Evolutionary conservation across 2,888 invertebrate species (phyloP).

Genomic region (Drymonia ruficornis): DNA sequence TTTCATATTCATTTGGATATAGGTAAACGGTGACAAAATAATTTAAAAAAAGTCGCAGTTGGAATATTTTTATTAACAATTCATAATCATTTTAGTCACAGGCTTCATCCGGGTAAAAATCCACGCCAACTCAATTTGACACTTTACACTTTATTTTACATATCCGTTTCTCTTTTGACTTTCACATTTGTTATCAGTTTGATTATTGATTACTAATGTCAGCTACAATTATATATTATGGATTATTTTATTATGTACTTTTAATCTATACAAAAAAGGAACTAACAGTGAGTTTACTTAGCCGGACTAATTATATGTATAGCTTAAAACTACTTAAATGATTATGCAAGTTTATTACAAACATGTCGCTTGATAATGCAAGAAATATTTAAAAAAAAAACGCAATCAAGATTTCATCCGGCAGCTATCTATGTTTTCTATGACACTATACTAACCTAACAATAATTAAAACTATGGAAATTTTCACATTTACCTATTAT

Average conservation of each 20-base stretch:
- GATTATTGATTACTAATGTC: conserved; percentile 21
- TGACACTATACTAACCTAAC: conserved; percentile 39
- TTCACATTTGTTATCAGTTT: conserved; percentile 19
- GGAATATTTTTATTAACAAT: conserved; percentile 80
- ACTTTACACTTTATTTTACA: conserved; percentile 14
- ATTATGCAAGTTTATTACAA: conserved; percentile 30
- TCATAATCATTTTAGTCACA: conserved; percentile 67
- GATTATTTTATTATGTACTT: conserved; percentile 53
- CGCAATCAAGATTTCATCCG: conserved; percentile 29
- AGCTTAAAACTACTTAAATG: conserved; percentile 56
- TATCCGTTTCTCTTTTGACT: conserved; percentile 4
- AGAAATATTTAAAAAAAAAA: conserved; percentile 15
- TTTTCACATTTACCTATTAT: conserved; percentile 64
- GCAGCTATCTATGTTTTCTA: conserved; percentile 34
- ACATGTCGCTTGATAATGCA: conserved; percentile 23
- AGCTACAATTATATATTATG: conserved; percentile 46
- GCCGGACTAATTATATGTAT: conserved; percentile 56
- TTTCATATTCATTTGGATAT: no score
- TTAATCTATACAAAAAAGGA: conserved; percentile 77
- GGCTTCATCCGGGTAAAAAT: conserved; percentile 39
- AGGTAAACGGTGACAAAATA: background rate
- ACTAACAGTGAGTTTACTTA: conserved; percentile 76
- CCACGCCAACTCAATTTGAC: conserved; percentile 16
- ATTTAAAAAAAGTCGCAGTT: conserved; percentile 41
- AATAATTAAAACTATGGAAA: conserved; percentile 72